These are phyloP conservation scores for Agriopis leucophaearia DNA, from an alignment of 2,888 invertebrate species.

Conservation along the genomic window DNA sequence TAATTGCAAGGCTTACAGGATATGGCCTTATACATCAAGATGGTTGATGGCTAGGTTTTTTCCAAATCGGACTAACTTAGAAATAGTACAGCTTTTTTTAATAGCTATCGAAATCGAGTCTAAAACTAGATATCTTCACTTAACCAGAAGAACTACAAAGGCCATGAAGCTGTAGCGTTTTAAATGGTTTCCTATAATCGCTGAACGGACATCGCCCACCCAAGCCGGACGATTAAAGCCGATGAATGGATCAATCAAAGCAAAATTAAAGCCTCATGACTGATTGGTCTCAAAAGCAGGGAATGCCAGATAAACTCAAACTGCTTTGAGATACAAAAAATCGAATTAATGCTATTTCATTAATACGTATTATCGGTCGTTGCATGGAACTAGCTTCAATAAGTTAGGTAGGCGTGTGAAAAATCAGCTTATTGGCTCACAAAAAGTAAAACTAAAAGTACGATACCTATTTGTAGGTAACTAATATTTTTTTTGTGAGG, in stretches of 20 bases:
- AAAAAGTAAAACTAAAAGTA: too few relatives aligned
- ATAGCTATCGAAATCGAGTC: neutral
- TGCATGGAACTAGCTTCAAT: neutral
- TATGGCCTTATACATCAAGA: too few relatives aligned
- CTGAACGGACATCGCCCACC: constrained; percentile 46
- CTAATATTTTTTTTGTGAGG: neutral
- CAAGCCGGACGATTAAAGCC: constrained; percentile 28
- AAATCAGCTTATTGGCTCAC: neutral
- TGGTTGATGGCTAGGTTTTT: neutral
- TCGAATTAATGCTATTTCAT: too few relatives aligned
- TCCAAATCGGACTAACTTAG: neutral
- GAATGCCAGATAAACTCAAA: constrained; percentile 24
- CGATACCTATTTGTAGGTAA: too few relatives aligned
- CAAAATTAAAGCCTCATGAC: constrained; percentile 46
- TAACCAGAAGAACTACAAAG: neutral
- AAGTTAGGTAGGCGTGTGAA: neutral
- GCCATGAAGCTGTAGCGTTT: constrained; percentile 11
- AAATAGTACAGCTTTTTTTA: neutral
- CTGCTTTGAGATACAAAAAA: constrained; percentile 11
- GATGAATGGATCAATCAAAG: constrained; percentile 29
- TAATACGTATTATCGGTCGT: neutral
- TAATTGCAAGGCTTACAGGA: neutral
- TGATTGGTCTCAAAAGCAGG: constrained; percentile 38
- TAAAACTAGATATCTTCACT: neutral
- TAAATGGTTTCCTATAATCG: constrained; percentile 12